phyloP scores from a whole-genome alignment of 2,113 vertebrate genomes.

The Petrocephalus microphthalmus region DNA sequence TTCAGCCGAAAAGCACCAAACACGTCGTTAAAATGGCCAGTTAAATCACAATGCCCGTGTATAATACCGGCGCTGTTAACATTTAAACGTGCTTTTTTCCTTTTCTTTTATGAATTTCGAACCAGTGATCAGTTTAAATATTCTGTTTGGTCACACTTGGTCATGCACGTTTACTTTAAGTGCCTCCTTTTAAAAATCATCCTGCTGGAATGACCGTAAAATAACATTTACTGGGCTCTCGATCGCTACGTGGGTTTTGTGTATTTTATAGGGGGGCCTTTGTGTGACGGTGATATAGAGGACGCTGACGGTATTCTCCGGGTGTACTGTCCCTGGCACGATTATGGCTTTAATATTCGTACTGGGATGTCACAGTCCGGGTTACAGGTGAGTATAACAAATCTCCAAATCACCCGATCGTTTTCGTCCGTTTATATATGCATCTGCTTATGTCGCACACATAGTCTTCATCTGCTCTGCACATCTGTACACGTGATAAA shows the following conservation, averaged over 20 bases:
- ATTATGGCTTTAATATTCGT: slow-evolving; percentile 61
- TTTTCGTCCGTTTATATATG: neutral
- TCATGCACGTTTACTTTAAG: neutral
- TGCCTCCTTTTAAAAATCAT: neutral
- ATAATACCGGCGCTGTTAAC: neutral
- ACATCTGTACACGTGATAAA: neutral
- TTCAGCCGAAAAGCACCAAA: neutral
- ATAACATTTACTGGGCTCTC: neutral
- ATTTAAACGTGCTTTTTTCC: neutral
- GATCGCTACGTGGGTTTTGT: neutral
- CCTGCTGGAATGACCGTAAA: neutral
- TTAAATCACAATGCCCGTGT: neutral
- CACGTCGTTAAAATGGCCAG: slow-evolving; percentile 16
- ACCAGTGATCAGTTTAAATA: neutral
- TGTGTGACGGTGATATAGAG: slow-evolving; percentile 66
- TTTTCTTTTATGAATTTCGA: neutral
- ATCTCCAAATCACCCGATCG: neutral
- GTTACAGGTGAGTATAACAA: slow-evolving; percentile 46
- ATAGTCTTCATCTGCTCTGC: neutral
- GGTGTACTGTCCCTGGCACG: slow-evolving; percentile 67
- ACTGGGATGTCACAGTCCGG: slow-evolving; percentile 56
- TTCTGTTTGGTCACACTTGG: neutral
- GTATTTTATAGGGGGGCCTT: slow-evolving; percentile 54
- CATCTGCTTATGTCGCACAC: neutral
- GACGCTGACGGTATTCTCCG: slow-evolving; percentile 56